Conservation (phyloP, 2,797 vertebrate genomes). For the Rhinogobio ventralis region DNA sequence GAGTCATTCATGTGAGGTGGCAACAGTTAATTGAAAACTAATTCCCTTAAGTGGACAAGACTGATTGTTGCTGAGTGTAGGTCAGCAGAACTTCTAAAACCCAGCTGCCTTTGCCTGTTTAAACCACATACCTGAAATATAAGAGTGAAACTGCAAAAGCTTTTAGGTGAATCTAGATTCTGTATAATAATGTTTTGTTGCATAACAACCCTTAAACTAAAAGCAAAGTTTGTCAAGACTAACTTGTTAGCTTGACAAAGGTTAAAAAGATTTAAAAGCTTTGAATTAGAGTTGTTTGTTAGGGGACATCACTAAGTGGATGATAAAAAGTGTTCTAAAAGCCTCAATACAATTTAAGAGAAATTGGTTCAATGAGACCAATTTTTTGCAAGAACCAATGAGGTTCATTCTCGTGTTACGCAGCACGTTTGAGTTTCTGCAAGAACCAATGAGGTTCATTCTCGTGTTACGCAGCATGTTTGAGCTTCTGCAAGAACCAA, state of each 20-base stretch:
- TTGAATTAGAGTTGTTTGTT: not conserved
- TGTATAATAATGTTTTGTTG: not conserved
- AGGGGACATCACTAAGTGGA: not conserved
- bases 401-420: too few relatives aligned
- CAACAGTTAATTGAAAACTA: conserved; percentile 80
- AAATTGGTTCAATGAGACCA: too few relatives aligned
- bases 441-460: too few relatives aligned
- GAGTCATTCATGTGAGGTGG: conserved; percentile 84
- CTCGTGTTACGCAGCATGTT: too few relatives aligned
- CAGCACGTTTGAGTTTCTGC: too few relatives aligned
- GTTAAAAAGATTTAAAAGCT: not conserved
- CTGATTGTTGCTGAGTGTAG: conserved; percentile 55
- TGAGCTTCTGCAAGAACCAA: too few relatives aligned
- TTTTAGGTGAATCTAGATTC: not conserved
- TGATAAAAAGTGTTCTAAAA: not conserved
- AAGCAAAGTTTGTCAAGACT: not conserved
- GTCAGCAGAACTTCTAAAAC: conserved; percentile 54
- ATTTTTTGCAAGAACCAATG: too few relatives aligned
- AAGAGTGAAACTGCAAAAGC: not conserved
- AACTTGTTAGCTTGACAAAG: not conserved
- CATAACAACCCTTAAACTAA: not conserved
- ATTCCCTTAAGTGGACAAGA: conserved; percentile 70
- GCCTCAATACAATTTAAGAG: too few relatives aligned
- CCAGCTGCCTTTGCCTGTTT: not conserved
- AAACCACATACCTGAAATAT: not conserved